Base-by-base conservation (phyloP, 2,797 vertebrate genomes). In the Oreochromis grahami region DNA sequence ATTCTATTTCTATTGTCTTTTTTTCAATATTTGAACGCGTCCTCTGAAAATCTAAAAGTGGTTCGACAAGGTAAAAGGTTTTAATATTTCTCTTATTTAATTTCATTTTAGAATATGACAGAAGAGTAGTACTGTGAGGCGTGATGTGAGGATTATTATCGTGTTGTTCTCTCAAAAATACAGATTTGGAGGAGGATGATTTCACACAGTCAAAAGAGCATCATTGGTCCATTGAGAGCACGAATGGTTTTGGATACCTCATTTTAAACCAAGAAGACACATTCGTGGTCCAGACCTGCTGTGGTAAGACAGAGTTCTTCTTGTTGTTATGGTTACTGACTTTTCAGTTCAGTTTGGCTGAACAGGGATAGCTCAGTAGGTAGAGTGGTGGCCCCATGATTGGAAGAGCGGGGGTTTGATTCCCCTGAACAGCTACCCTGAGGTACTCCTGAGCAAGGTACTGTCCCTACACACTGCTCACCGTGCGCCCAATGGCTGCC, bases 201-300 rank as follows among this genome's bases (percentile, higher is more conserved):
- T 91, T 82, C 7, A 0, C 0, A 0, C 41, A 0, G 1, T 4
- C 17, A 0, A 0, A 1, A 0, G 0, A 7, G 0, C 0, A 6
- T 19, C 5, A 10, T 17, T 60, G 56, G 56, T 36, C 3, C 32
- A 36, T 63, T 15, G 15, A 12, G 32, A 36, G 32, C 9, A 14
- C 1, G 17, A 11, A 1, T 11, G 2, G 24, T 8, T 8, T 4
- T 26, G 55, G 32, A n/a, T 13, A 32, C 65, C 77, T 94, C 77
- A 8, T 87, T 29, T 8, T 93, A 2, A 32, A 50, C 3, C 1
- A 2, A 2, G 10, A 36, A 5, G 17, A 63, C 10, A 29, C 24
- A 24, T 55, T 55, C 2, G 4, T 13, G 52, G 0, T 14, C 2
- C 8, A 10, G 56, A 24, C 52, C 8, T 56, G 53, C 24, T 2